phyloP scores from a whole-genome alignment of 2,113 vertebrate species.

The Malaclemys terrapin region DNA sequence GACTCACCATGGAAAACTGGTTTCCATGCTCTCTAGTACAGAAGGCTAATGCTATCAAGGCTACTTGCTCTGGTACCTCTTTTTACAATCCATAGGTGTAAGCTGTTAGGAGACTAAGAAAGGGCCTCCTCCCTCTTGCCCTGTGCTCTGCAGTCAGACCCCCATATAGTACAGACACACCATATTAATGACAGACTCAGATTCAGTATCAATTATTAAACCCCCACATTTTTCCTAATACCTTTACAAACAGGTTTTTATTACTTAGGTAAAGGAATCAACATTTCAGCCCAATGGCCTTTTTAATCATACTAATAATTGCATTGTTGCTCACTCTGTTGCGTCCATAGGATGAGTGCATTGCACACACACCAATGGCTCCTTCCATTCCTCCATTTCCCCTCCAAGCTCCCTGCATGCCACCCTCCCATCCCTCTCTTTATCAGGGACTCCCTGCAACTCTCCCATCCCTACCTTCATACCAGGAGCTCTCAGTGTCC shows the following conservation, averaged over 20 bases:
- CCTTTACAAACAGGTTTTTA: background rate
- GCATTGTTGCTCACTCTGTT: too few species aligned
- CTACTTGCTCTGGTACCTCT: background rate
- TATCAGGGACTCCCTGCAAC: too few species aligned
- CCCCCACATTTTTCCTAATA: background rate
- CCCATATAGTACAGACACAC: accelerated
- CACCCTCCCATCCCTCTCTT: too few species aligned
- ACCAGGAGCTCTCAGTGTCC: too few species aligned
- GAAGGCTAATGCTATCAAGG: too few species aligned
- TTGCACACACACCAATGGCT: too few species aligned
- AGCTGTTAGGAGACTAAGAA: background rate
- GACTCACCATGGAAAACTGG: background rate
- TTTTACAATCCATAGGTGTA: background rate
- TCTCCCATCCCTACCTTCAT: too few species aligned
- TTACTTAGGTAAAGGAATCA: background rate
- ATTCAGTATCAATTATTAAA: background rate
- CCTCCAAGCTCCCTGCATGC: too few species aligned
- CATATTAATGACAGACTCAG: background rate
- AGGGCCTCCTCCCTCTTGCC: background rate
- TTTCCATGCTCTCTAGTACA: background rate
- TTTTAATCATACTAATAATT: too few species aligned
- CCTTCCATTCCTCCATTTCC: too few species aligned
- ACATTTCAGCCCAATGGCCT: too few species aligned
- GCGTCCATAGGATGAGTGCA: too few species aligned
- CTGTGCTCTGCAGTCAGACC: background rate